These are phyloP conservation scores for Sebastes fasciatus DNA, from an alignment of 2,113 vertebrate species.

Conservation along the genomic window DNA sequence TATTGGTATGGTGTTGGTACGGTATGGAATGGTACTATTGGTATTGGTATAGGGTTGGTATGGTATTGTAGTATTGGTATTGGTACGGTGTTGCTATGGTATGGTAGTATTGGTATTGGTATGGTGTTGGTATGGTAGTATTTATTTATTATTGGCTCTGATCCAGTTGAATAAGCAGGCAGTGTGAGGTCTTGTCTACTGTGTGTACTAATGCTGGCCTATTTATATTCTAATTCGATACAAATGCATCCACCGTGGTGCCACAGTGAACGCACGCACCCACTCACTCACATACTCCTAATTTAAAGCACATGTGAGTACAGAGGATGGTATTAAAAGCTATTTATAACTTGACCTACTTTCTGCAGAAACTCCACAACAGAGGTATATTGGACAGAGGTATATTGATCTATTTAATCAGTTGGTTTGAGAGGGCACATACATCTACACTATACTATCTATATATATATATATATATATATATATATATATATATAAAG, in stretches of 20 bases:
- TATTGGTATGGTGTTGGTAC: too few relatives aligned
- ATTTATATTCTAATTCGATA: constrained; percentile 45
- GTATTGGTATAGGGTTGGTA: too few relatives aligned
- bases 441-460: too few relatives aligned
- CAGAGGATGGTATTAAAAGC: constrained; percentile 24
- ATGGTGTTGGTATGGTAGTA: not conserved
- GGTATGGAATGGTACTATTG: too few relatives aligned
- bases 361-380: constrained; percentile 15
- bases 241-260: constrained; percentile 19
- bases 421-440: not conserved
- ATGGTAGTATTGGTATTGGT: too few relatives aligned
- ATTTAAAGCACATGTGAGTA: constrained; percentile 44
- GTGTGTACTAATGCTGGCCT: not conserved
- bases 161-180: not conserved
- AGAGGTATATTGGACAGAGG: not conserved
- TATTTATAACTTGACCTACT: constrained; percentile 44
- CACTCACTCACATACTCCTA: not conserved
- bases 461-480: too few relatives aligned
- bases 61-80: too few relatives aligned
- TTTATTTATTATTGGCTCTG: not conserved
- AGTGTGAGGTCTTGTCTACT: not conserved
- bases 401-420: constrained; percentile 28
- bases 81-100: too few relatives aligned
- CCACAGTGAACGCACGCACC: constrained; percentile 16
- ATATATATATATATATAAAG: too few relatives aligned